Base-by-base conservation (phyloP, 2,888 invertebrate species). In the Drepanosiphum platanoidis region DNA sequence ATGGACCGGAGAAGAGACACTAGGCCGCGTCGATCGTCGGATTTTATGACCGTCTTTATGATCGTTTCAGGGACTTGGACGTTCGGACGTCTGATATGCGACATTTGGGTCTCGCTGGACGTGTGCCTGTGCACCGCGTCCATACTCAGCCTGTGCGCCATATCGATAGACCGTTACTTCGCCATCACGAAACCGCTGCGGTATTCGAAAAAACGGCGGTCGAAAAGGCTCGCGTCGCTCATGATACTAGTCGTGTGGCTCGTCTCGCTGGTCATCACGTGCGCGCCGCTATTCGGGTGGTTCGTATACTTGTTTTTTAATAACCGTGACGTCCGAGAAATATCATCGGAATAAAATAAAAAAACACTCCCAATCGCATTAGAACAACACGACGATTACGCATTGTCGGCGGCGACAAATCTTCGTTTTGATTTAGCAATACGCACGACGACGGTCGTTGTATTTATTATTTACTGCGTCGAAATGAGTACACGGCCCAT, bases 201-300 rank as follows among this genome's bases (percentile, higher is more conserved):
- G 86, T 98, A 98, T 90, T 96, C 97, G 68, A 93, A 95, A 88
- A 93, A 96, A 88, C 92, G 97, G 88, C 93, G 97, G 86, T 95
- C 95, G 3, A 95, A 95, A 90, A 92, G 95, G 87, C 90, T 96
- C 86, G 97, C 96, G 0, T 92, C 95, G 80, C 91, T 95, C 22
- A 96, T 97, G 94, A 96, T 97, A 87, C 92, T 95, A 75, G 93
- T 94, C 72, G 97, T 97, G 0, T 98, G 98, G 98, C 91, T 95
- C 9, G 92, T 95, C 36, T 96, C 97, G 4, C 94, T 96, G 71
- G 92, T 96, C 58, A 97, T 98, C 87, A 97, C 97, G 27, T 96
- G 97, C 88, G 98, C 98, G 0, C 97, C 97, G 4, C 94, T 98
- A 91, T 93, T 97, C 88, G 97, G 96, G 88, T 97, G 97, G 96